phyloP scores from a whole-genome alignment of 1,140 invertebrate genomes.

The Drosophila aff. region DNA sequence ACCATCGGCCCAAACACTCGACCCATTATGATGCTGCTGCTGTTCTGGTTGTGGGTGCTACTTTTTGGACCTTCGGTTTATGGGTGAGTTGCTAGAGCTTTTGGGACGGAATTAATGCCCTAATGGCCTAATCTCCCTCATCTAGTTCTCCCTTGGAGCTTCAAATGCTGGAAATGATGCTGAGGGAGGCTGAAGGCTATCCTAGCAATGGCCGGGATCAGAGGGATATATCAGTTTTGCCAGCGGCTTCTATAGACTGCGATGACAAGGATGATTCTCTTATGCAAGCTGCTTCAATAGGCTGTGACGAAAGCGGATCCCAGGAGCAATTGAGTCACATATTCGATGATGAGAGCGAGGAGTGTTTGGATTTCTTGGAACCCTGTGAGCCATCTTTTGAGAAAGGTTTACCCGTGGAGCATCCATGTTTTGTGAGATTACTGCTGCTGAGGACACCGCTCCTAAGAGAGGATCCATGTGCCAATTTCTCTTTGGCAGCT shows the following conservation, averaged over 20 bases:
- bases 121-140: neutral
- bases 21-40: slow-evolving; percentile 34
- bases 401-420: slow-evolving; percentile 32
- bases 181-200: slow-evolving; percentile 44
- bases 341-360: slow-evolving; percentile 31
- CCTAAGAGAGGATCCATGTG: slow-evolving; percentile 55
- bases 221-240: slow-evolving; percentile 33
- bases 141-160: slow-evolving; percentile 58
- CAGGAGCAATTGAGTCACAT: slow-evolving; percentile 32
- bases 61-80: slow-evolving; percentile 21
- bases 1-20: slow-evolving; percentile 57
- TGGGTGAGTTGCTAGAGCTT: slow-evolving; percentile 45
- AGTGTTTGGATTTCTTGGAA: slow-evolving; percentile 39
- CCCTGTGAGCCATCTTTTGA: slow-evolving; percentile 1
- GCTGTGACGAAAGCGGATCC: slow-evolving; percentile 57
- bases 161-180: slow-evolving; percentile 69
- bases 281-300: slow-evolving; percentile 25
- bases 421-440: slow-evolving; percentile 63
- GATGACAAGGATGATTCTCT: slow-evolving; percentile 35
- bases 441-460: slow-evolving; percentile 56
- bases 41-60: slow-evolving; percentile 41
- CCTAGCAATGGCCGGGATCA: slow-evolving; percentile 33
- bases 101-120: neutral
- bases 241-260: slow-evolving; percentile 41
- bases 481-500: slow-evolving; percentile 44